phyloP scores from a whole-genome alignment of 2,113 vertebrate genomes.

The Gulo gulo region DNA sequence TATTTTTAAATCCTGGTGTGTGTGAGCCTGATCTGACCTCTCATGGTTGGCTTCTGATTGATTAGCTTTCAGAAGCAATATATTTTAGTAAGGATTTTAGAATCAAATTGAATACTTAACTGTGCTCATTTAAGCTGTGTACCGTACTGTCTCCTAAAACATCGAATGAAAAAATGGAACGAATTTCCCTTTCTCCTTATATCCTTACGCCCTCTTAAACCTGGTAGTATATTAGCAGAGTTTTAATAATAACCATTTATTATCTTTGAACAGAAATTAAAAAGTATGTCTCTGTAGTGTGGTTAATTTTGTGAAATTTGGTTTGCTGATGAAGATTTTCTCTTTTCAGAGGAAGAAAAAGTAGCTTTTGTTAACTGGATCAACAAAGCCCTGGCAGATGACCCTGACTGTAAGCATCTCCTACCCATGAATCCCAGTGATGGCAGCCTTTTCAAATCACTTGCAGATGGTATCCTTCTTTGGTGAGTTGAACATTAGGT shows the following conservation, averaged over 20 bases:
- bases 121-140: neutral
- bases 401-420: slow-evolving; percentile 93
- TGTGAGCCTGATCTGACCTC: neutral
- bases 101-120: neutral
- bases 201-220: neutral
- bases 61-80: neutral
- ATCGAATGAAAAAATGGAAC: neutral
- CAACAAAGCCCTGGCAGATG: slow-evolving; percentile 94
- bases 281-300: neutral
- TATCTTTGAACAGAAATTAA: neutral
- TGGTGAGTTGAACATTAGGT: slow-evolving; percentile 86
- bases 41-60: neutral
- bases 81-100: neutral
- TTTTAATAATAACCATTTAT: neutral
- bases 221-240: neutral
- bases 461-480: slow-evolving; percentile 95
- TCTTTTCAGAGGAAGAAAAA: slow-evolving; percentile 94
- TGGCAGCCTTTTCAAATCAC: slow-evolving; percentile 92
- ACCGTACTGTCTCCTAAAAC: neutral
- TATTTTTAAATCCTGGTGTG: neutral
- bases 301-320: neutral
- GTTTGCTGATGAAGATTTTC: neutral
- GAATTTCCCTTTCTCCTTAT: neutral
- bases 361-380: slow-evolving; percentile 99
- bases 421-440: slow-evolving; percentile 92